Evolutionary conservation across 2,888 invertebrate genomes (phyloP).

Genomic region (Diaprepes abbreviatus): DNA sequence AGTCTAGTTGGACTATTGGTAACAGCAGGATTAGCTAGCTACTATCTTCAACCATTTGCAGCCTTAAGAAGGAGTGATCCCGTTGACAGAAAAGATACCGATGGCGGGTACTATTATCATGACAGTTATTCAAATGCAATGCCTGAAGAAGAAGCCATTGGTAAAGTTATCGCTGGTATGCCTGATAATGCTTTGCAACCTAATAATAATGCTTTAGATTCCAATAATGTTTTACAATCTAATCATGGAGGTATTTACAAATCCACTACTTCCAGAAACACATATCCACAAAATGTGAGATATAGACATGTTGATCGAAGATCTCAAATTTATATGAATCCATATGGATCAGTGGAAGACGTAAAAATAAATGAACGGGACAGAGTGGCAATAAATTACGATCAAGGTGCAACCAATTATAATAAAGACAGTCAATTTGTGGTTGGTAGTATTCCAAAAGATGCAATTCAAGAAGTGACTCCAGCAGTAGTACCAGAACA

Average conservation of each 20-base stretch:
- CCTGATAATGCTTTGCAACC: slow-evolving; percentile 48
- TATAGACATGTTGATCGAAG: slow-evolving; percentile 58
- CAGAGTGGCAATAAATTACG: slow-evolving; percentile 50
- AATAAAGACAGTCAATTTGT: slow-evolving; percentile 38
- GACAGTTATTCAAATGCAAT: slow-evolving; percentile 80
- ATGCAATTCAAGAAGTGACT: slow-evolving; percentile 67
- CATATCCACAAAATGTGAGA: slow-evolving; percentile 52
- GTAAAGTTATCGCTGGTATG: slow-evolving; percentile 60
- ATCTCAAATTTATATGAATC: slow-evolving; percentile 50
- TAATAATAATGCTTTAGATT: slow-evolving; percentile 47
- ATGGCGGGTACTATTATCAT: slow-evolving; percentile 74
- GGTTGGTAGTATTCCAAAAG: slow-evolving; percentile 73
- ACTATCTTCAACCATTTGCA: slow-evolving; percentile 82
- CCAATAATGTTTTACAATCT: background rate
- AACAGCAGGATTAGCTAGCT: slow-evolving; percentile 81
- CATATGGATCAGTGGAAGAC: slow-evolving; percentile 57
- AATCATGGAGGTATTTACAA: slow-evolving; percentile 34
- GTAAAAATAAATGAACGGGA: slow-evolving; percentile 41
- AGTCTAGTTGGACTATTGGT: slow-evolving; percentile 82
- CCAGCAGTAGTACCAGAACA: slow-evolving; percentile 77
- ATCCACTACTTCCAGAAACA: slow-evolving; percentile 56
- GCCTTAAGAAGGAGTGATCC: slow-evolving; percentile 73
- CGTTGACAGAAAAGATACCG: slow-evolving; percentile 74
- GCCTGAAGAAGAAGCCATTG: slow-evolving; percentile 83
- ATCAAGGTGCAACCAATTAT: background rate